Evolutionary conservation across 2,113 vertebrate genomes (phyloP), one percentile per base, ranked within the genome.

Genomic region (Syrrhaptes paradoxus): DNA sequence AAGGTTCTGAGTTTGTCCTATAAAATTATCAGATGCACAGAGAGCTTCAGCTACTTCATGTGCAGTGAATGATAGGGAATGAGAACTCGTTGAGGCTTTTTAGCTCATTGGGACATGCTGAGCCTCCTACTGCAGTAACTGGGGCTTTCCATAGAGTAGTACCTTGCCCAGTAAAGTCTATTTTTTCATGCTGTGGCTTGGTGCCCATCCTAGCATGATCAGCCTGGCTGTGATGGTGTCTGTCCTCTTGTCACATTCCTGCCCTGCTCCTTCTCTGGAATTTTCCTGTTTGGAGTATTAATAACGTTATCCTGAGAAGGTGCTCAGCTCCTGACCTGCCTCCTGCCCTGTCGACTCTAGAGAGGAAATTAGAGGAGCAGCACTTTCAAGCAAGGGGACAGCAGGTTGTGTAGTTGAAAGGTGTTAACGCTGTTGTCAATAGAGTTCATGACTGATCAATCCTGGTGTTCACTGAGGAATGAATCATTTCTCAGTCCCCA

Each of bases 391-490:
- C 72, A 61, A 51, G 34, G 65, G 29, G 57, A n/a, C 52, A 49
- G 2, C n/a, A 66, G 32, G 15, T 8, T 73, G 38, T 57, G 72
- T 52, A 67, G 59, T 66, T 81, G 57, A 92, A 55, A 57, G 66
- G 52, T 71, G 36, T 71, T 92, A 72, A 75, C 14, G 9, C 58
- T 67, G 25, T 68, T 89, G 89, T 93, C 84, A 32, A 4, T 92
- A 78, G 78, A 82, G 76, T 87, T 90, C 76, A 49, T 62, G 76
- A 43, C 70, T 89, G 80, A 85, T 95, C 88, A 87, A 8, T 73
- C 83, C 45, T 57, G 38, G 36, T 62, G 65, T 59, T 92, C 74
- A 46, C 61, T 29, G 46, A 71, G 68, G 46, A 85, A 87, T 72
- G 72, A 88, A 67, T 90, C 38, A 62, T 92, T 91, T 81, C 76